Conservation (phyloP, 1,140 invertebrate species). For the Centruroides vittatus region DNA sequence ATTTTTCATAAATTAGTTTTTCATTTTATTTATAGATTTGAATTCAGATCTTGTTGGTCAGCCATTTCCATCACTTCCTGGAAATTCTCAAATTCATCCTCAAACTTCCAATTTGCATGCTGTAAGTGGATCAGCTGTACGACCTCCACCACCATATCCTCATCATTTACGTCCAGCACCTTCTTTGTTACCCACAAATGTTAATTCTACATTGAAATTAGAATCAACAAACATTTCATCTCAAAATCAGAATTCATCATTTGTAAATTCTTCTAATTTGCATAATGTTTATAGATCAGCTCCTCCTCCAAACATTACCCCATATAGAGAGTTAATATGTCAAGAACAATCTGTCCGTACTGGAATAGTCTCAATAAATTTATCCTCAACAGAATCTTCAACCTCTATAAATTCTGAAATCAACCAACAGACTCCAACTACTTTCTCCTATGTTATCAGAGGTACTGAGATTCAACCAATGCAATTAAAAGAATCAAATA, state of each 20-base stretch:
- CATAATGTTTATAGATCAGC: too few species aligned
- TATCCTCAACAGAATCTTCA: too few species aligned
- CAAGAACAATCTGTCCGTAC: too few species aligned
- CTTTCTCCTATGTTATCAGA: too few species aligned
- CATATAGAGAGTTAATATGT: too few species aligned
- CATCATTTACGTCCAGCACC: neutral
- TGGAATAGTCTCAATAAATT: too few species aligned
- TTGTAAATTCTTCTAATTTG: too few species aligned
- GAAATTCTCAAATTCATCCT: neutral
- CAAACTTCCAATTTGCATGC: neutral
- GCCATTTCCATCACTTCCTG: neutral
- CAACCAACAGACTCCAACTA: too few species aligned
- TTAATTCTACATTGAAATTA: neutral
- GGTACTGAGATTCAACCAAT: too few species aligned
- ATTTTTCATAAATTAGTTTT: neutral
- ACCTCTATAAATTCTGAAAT: too few species aligned
- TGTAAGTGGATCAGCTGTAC: neutral
- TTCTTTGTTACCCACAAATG: neutral
- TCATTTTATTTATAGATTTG: neutral
- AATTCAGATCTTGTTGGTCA: neutral
- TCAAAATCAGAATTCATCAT: neutral
- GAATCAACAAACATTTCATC: neutral
- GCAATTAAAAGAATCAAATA: too few species aligned
- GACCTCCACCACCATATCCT: neutral
- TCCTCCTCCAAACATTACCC: too few species aligned